phyloP scores from a whole-genome alignment of 2,888 invertebrate species.

The Pyralis farinalis region DNA sequence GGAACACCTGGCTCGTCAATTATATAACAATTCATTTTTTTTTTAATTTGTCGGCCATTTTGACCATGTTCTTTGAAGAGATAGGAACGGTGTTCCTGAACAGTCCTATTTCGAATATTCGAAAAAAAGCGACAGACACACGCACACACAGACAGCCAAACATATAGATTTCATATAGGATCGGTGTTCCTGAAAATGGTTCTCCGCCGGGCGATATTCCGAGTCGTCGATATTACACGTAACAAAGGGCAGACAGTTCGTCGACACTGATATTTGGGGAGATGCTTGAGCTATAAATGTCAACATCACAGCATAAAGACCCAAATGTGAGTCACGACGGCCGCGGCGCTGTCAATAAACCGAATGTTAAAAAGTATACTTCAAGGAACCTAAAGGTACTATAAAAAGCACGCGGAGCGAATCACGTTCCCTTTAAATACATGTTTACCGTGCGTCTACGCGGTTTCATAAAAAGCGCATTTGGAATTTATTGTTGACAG shows the following conservation, averaged over 20 bases:
- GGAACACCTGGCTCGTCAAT: too few species aligned
- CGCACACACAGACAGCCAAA: too few species aligned
- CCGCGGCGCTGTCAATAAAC: slow-evolving; percentile 14
- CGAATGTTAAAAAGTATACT: slow-evolving; percentile 12
- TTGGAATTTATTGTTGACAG: slow-evolving; percentile 7
- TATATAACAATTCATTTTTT: too few species aligned
- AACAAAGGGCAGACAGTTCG: slow-evolving; percentile 14
- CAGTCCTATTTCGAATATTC: too few species aligned
- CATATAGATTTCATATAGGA: too few species aligned
- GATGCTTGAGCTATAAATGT: slow-evolving; percentile 3
- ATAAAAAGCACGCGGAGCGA: not conserved
- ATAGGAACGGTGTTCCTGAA: too few species aligned
- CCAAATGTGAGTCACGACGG: slow-evolving; percentile 10
- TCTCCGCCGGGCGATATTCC: not conserved
- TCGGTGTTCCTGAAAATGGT: too few species aligned
- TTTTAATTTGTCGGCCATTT: too few species aligned
- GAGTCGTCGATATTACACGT: slow-evolving; percentile 9
- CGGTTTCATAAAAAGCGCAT: slow-evolving; percentile 7
- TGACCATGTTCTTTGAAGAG: too few species aligned
- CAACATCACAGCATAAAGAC: slow-evolving; percentile 12
- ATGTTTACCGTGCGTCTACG: slow-evolving; percentile 2
- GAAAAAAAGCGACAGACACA: too few species aligned
- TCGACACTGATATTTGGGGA: slow-evolving; percentile 8
- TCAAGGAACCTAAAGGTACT: slow-evolving; percentile 6
- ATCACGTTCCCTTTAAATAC: not conserved